Percentiles rank a stretch among this genome's conserved stretches.
These are phyloP conservation scores for Muntiacus muntjak DNA, from an alignment of 2,113 vertebrate genomes.

Conservation along the genomic window DNA sequence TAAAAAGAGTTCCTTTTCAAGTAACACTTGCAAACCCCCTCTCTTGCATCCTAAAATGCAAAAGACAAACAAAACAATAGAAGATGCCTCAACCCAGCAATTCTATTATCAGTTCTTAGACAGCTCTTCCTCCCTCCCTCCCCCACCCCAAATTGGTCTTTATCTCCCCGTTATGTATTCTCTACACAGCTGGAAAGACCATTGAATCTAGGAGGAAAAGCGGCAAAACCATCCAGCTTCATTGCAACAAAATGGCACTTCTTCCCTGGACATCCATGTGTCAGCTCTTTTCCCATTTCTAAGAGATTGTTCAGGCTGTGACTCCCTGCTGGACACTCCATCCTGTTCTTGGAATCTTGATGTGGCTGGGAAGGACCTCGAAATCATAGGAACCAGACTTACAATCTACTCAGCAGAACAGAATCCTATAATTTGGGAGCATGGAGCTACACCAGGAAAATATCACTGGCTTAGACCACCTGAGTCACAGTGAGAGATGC, in stretches of 20 bases:
- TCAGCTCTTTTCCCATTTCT: not conserved
- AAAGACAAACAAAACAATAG: slow-evolving; percentile 36
- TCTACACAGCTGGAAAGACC: slow-evolving; percentile 30
- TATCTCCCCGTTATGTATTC: not conserved
- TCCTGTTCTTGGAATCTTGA: not conserved
- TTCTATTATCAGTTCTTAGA: not conserved
- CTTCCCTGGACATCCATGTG: not conserved
- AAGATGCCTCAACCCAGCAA: slow-evolving; percentile 9
- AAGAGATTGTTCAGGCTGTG: not conserved
- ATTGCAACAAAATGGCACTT: not conserved
- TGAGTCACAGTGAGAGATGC: not conserved
- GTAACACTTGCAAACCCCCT: not conserved
- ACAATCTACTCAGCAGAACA: not conserved
- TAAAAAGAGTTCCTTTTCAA: not conserved
- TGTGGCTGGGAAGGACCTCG: not conserved
- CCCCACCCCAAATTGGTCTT: not conserved
- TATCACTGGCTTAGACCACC: not conserved
- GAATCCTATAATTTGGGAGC: not conserved
- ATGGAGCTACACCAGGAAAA: not conserved
- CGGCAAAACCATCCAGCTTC: not conserved
- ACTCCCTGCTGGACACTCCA: not conserved
- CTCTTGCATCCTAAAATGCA: not conserved
- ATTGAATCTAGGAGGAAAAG: not conserved
- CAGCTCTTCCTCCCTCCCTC: not conserved
- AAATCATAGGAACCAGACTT: not conserved